phyloP scores from a whole-genome alignment of 2,888 invertebrate species.

The Drosophila pegasa region DNA sequence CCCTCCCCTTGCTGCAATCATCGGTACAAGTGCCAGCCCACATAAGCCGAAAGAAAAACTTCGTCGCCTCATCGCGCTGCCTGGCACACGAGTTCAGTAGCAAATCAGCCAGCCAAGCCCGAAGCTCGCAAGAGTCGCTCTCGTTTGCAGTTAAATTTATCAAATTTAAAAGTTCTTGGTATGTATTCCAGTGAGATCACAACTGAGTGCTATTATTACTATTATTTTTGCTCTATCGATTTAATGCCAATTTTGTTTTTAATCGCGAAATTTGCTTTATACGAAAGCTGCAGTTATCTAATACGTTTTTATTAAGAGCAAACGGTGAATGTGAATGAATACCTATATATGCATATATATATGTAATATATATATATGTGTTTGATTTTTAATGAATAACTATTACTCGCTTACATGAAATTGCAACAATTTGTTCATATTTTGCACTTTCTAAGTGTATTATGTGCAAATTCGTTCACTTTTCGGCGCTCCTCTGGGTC shows the following conservation, averaged over 20 bases:
- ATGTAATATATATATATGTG: slow-evolving; percentile 27
- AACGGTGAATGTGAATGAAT: neutral
- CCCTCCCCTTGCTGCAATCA: slow-evolving; percentile 36
- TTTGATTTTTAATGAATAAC: neutral
- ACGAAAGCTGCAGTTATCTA: slow-evolving; percentile 58
- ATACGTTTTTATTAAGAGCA: slow-evolving; percentile 35
- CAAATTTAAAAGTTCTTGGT: slow-evolving; percentile 69
- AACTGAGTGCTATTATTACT: slow-evolving; percentile 21
- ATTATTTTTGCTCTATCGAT: slow-evolving; percentile 10
- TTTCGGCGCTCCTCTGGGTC: slow-evolving; percentile 27
- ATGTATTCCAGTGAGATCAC: slow-evolving; percentile 49
- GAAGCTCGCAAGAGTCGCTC: slow-evolving; percentile 59
- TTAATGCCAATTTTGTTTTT: slow-evolving; percentile 14
- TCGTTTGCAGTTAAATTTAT: slow-evolving; percentile 60
- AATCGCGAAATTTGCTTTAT: slow-evolving; percentile 1
- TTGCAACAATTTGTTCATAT: neutral
- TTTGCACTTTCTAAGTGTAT: slow-evolving; percentile 14
- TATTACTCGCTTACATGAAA: slow-evolving; percentile 8
- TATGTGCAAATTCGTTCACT: slow-evolving; percentile 18
- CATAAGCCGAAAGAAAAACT: slow-evolving; percentile 15
- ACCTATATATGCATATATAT: slow-evolving; percentile 11
- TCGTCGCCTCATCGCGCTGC: slow-evolving; percentile 25
- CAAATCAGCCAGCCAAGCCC: slow-evolving; percentile 69
- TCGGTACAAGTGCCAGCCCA: slow-evolving; percentile 17
- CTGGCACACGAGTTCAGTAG: slow-evolving; percentile 57